Evolutionary conservation across 23 tunicate species (phyloP).

Genomic region (Halocynthia roretzi): DNA sequence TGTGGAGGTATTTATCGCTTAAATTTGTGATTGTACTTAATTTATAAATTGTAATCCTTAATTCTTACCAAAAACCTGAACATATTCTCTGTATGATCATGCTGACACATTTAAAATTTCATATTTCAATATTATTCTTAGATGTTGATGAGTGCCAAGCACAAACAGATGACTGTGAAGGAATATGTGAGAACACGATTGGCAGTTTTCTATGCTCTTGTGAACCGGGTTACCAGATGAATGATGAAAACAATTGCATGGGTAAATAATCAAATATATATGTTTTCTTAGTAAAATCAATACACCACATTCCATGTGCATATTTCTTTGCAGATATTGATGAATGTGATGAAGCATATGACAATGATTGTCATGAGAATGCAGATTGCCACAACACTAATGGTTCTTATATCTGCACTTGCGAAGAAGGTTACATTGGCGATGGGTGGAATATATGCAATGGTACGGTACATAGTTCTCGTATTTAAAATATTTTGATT

Average conservation of each 20-base stretch:
- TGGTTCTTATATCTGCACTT: constrained; percentile 19
- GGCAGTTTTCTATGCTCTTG: constrained; percentile 26
- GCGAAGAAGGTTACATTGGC: constrained; percentile 20
- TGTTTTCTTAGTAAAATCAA: not conserved
- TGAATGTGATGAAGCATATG: not conserved
- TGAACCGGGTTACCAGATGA: constrained; percentile 9
- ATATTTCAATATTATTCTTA: not conserved
- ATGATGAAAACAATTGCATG: constrained; percentile 15
- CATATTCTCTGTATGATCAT: too few species aligned
- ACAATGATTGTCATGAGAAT: not conserved
- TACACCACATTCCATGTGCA: not conserved
- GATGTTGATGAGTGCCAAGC: constrained; percentile 1
- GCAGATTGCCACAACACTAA: constrained; percentile 10
- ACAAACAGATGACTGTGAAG: not conserved
- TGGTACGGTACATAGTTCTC: constrained; percentile 1
- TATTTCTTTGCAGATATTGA: constrained; percentile 5
- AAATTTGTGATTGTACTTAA: not conserved
- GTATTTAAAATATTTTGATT: not conserved
- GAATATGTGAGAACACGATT: constrained; percentile 13
- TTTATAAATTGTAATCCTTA: not conserved
- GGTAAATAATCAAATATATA: constrained; percentile 32
- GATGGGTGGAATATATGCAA: constrained; percentile 11
- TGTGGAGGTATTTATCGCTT: not conserved
- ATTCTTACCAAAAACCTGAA: too few species aligned
- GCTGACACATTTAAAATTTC: too few species aligned